Base-by-base conservation (phyloP, 1,140 invertebrate species). In the Wiebesia pumilae region DNA sequence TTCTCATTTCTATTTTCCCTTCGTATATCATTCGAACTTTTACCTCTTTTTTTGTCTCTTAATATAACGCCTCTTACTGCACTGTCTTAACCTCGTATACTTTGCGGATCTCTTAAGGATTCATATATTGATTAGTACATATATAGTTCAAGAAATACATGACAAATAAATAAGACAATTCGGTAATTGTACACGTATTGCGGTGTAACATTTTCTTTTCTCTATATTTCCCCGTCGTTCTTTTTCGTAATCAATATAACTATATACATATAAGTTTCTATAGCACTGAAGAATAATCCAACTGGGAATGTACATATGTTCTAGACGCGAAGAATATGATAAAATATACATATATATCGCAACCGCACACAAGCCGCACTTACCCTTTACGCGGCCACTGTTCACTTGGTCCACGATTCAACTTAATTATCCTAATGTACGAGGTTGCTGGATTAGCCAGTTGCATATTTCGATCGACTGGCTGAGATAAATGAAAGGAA, bases 371-470 rank as follows among this genome's bases (percentile, higher is more conserved):
- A 58, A 30, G 21, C 47, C 24, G 38, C 33, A 21, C 43, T 71
- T 24, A 43, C 40, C n/a, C 79, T 40, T 40, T 81, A 7, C 73
- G 9, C n/a, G 16, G 2, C 51, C 16, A 54, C 24, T 77, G 21
- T 47, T 58, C 78, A 27, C 78, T 38, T 65, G 54, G 19, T 81
- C 33, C 43, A 78, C 51, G 43, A 35, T 43, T 69, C 84, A 73
- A 85, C 84, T 85, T 85, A 85, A 85, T 85, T 85, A 85, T 75
- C 51, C 78, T 85, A 85, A 85, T 85, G 79, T 43, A 85, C 51
- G 51, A 21, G 69, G 16, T 65, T 27, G 67, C 35, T 9, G 79
- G 35, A 85, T 81, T 85, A 85, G 79, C 47, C 40, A 10, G 77
- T 69, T 85, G 77, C 65, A 85, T 84, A 79, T 78, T 84, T 79